Base-by-base conservation (phyloP, 2,888 invertebrate genomes). In the Apotomis turbidana region DNA sequence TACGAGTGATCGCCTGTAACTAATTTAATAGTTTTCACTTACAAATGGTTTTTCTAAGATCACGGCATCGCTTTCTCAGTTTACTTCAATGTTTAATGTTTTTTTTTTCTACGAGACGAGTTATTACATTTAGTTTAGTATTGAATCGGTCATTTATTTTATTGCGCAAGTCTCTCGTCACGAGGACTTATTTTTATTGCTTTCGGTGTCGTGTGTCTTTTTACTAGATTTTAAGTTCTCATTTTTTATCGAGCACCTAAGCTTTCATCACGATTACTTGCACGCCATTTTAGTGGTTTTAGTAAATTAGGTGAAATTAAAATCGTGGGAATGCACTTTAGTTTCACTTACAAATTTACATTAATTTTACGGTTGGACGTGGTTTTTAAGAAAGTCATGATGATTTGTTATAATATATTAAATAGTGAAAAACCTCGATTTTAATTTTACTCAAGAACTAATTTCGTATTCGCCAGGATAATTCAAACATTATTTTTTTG, bases 131-230 rank as follows among this genome's bases (percentile, higher is more conserved):
- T 9, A 8, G 49, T 49, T 8, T 60, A 15, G n/a, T 36, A 12
- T 49, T 68, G 27, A 41, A 41, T 52, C 49, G 15, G 12, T 49
- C 12, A 52, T 51, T 54, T 13, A 41, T n/a, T 12, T 9, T 54
- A 27, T 15, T n/a, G 27, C 13, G 15, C 51, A 51, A 62, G 27
- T 49, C 3, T n/a, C 49, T 61, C 60, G 46, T 36, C 10, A 27
- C 46, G 27, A 51, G 15, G 12, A n/a, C 49, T 8, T 27, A 46
- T 58, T 68, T 52, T 61, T 72, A 63, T 76, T 71, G 85, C 86
- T 87, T 87, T 85, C 81, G 84, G 80, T 87, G 83, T 73, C 58
- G 46, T 69, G 70, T 72, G 63, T 59, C 51, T 68, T 77, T 73
- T 71, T 60, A 62, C 38, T 70, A 70, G 38, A 64, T 15, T 51